Evolutionary conservation across 1,140 invertebrate genomes (phyloP), one percentile per base, ranked within the genome.

Genomic region (Chionoecetes opilio): DNA sequence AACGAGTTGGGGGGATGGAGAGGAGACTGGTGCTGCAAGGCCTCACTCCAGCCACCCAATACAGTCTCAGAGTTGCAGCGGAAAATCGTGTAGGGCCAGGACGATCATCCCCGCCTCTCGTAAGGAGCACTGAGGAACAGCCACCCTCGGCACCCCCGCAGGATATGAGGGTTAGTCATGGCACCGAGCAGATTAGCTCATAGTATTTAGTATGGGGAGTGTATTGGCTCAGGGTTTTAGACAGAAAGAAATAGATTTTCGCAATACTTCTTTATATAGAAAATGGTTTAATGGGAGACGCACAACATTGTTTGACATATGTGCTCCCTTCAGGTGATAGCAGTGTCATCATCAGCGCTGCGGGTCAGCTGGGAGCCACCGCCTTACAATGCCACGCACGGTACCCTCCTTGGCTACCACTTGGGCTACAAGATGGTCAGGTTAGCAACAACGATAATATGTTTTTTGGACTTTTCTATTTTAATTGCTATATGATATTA

Each of bases 361-460:
- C 97, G 98, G 37, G 98, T 99, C 3, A 98, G 98, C 8, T 99
- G 98, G 98, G 97, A 97, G 93, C 98, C 98, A 0, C 98, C 98
- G 0, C 92, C 98, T 31, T 97, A 97, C 0, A 98, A 98, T 96
- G 96, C 98, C 14, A 97, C 98, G 82, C 98, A 98, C 96, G 98
- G 98, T 2, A 97, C 98, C 93, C 97, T 98, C 53, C 97, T 98
- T 96, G 98, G 98, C 35, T 98, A 98, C 96, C 98, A 98, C 96
- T 97, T 98, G 34, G 98, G 98, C n/a, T 97, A 97, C 91, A 96
- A 95, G 84, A 37, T 82, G 41, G 86, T n/a, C 82, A 92, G 90
- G 93, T 94, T n/a, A 94, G 92, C 35, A 75, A 26, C 8, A 26
- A 21, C 26, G 8, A 21, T 75, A 46, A n/a, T 75, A 26, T 75